Evolutionary conservation across 2,113 vertebrate genomes (phyloP).

Genomic region (Mirza zaza): DNA sequence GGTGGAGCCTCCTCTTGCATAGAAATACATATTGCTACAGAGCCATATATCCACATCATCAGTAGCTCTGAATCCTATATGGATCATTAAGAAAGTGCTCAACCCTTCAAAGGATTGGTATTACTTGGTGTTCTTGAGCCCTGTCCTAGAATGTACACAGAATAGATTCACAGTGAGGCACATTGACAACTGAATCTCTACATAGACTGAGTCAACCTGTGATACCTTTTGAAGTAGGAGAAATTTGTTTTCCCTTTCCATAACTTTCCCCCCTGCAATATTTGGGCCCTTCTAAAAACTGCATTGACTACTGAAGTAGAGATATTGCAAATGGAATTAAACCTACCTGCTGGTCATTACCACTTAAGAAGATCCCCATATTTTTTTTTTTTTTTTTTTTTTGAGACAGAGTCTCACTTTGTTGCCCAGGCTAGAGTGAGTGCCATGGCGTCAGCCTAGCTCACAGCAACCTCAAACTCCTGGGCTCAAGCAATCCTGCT

Average conservation of each 20-base stretch:
- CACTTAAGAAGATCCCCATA: neutral
- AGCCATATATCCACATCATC: neutral
- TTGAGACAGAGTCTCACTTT: too few species aligned
- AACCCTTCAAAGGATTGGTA: neutral
- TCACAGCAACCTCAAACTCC: too few species aligned
- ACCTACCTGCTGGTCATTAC: neutral
- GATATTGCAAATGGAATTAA: neutral
- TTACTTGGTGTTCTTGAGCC: neutral
- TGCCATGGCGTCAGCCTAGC: too few species aligned
- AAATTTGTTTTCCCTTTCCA: neutral
- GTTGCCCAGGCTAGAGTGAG: too few species aligned
- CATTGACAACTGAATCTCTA: neutral
- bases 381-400: too few species aligned
- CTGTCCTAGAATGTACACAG: neutral
- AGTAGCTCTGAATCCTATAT: neutral
- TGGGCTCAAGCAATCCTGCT: too few species aligned
- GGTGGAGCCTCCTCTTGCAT: neutral
- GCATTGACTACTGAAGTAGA: neutral
- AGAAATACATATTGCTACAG: neutral
- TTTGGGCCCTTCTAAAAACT: neutral
- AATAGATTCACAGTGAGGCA: neutral
- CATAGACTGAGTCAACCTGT: neutral
- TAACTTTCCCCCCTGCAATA: neutral
- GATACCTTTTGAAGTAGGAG: neutral
- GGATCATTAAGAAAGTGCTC: neutral